Percentiles rank a stretch among this genome's conserved stretches.
Conservation (phyloP, 2,113 vertebrate species). For the Glareola pratincola region DNA sequence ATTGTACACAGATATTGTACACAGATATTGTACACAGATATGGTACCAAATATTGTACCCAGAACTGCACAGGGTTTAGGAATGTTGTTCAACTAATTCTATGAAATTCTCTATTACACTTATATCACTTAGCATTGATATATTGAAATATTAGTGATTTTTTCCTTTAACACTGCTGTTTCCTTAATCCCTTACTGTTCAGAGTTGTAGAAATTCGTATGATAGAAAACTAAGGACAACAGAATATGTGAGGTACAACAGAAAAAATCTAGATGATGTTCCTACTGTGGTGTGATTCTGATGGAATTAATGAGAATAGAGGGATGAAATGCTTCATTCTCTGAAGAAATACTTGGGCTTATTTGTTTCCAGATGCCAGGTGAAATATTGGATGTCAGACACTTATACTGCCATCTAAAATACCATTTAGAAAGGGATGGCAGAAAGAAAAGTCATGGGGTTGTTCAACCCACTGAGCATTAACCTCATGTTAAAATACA, state of each 20-base stretch:
- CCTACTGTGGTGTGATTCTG: not conserved
- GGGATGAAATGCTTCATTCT: not conserved
- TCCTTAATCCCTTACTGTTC: fast-evolving
- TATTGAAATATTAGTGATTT: not conserved
- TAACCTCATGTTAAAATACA: not conserved
- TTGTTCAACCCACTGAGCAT: not conserved
- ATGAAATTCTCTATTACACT: not conserved
- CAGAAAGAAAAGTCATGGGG: not conserved
- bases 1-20: too few species aligned
- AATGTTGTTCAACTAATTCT: not conserved
- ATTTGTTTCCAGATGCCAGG: not conserved
- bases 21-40: too few species aligned
- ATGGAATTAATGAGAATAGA: not conserved
- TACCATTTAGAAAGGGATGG: not conserved
- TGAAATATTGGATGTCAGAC: not conserved
- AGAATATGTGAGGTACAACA: not conserved
- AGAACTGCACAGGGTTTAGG: not conserved
- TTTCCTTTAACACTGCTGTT: not conserved
- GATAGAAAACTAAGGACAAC: not conserved
- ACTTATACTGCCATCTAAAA: not conserved
- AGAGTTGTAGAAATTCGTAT: not conserved
- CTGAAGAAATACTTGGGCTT: not conserved
- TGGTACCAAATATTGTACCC: too few species aligned
- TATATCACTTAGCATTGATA: too few species aligned
- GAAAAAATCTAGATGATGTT: not conserved